Conservation (phyloP, 2,888 invertebrate genomes). For the Cinara cedri region DNA sequence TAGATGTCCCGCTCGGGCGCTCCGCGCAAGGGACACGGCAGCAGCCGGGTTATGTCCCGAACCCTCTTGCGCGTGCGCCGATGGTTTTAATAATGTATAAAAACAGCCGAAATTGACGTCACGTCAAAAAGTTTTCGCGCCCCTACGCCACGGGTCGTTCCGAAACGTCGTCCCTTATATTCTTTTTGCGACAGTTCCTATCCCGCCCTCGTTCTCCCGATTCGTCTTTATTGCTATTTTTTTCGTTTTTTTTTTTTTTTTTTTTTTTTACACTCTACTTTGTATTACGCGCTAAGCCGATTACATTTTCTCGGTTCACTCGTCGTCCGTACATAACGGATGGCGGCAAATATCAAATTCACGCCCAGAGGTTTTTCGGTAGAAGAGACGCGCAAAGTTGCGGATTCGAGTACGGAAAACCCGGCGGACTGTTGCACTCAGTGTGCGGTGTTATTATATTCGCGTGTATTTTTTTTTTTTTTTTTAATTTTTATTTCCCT, state of each 20-base stretch:
- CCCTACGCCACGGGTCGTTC: conserved; percentile 7
- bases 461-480: too few species aligned
- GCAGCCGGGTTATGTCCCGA: too few species aligned
- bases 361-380: not conserved
- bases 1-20: too few species aligned
- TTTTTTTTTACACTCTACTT: conserved; percentile 2
- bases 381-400: not conserved
- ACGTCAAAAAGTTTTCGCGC: conserved; percentile 42
- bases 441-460: too few species aligned
- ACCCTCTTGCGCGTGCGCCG: too few species aligned
- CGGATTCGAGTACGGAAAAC: too few species aligned
- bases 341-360: conserved; percentile 17
- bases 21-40: not conserved
- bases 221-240: conserved; percentile 30
- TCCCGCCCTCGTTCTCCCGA: not conserved
- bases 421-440: too few species aligned
- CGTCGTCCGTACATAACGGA: conserved; percentile 3
- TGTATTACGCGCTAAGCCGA: conserved; percentile 43
- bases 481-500: too few species aligned
- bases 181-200: not conserved
- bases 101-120: conserved; percentile 19
- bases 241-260: not conserved
- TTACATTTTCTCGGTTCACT: conserved; percentile 46
- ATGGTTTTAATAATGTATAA: too few species aligned
- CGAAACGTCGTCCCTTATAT: not conserved